Percentiles rank a stretch among this genome's conserved stretches.
These are phyloP conservation scores for Globodera rostochiensis DNA, from an alignment of 1,140 invertebrate species.

Conservation along the genomic window DNA sequence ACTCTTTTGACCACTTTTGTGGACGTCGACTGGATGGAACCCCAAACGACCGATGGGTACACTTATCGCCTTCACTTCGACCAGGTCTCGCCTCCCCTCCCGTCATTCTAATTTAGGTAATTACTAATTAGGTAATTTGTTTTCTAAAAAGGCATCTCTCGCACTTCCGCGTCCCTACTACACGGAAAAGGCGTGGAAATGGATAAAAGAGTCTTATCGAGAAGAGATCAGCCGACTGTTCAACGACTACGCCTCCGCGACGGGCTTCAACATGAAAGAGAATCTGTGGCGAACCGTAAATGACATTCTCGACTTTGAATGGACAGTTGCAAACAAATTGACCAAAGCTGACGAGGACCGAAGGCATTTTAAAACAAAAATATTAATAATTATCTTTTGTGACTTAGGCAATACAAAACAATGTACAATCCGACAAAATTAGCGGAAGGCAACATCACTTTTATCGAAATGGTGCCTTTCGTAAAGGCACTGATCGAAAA, in stretches of 20 bases:
- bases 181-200: conserved; percentile 43
- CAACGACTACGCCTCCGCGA: background rate
- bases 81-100: conserved; percentile 18
- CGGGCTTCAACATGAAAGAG: background rate
- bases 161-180: conserved; percentile 32
- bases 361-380: conserved; percentile 4
- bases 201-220: conserved; percentile 28
- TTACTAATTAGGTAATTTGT: no score
- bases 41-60: conserved; percentile 28
- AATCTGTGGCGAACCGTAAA: background rate
- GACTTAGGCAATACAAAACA: background rate
- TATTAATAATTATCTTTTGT: background rate
- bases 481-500: conserved; percentile 13
- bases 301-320: conserved; percentile 19
- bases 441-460: background rate
- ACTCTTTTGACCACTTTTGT: conserved; percentile 44
- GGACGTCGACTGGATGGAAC: conserved; percentile 58
- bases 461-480: background rate
- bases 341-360: conserved; percentile 14
- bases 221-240: conserved; percentile 9
- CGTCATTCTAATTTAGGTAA: no score
- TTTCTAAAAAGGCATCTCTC: conserved; percentile 19
- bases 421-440: background rate
- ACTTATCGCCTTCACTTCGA: conserved; percentile 50
- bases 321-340: conserved; percentile 18